A percentile compares a stretch with the other conserved stretches of the same genome.
Conservation (phyloP, 2,797 vertebrate genomes). For the Pipistrellus pygmaeus region DNA sequence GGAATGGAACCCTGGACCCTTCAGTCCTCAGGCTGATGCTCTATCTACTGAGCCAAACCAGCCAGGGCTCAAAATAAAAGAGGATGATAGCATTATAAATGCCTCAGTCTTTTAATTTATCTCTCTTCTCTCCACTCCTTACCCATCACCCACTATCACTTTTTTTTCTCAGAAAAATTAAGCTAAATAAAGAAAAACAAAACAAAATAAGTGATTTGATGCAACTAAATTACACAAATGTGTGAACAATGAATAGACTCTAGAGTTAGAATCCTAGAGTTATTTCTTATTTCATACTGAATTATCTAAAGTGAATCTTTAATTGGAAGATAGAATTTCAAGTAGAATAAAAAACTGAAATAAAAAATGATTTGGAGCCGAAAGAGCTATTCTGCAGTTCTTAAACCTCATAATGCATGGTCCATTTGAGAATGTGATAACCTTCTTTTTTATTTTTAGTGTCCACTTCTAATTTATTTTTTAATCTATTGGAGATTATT, state of each 20-base stretch:
- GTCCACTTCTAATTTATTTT: neutral
- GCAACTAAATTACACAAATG: conserved; percentile 22
- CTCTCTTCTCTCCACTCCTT: neutral
- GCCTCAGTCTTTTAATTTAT: neutral
- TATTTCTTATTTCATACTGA: conserved; percentile 38
- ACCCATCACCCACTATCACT: neutral
- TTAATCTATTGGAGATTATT: neutral
- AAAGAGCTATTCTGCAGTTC: neutral
- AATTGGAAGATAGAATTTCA: conserved; percentile 61
- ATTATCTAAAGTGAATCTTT: conserved; percentile 61
- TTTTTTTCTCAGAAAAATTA: neutral
- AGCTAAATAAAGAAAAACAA: neutral
- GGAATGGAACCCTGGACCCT: too few relatives aligned
- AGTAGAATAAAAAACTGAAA: conserved; percentile 31
- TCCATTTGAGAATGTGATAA: neutral
- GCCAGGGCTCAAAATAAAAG: too few relatives aligned
- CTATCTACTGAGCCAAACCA: too few relatives aligned
- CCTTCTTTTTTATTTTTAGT: neutral
- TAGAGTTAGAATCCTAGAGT: neutral
- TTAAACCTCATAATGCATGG: neutral
- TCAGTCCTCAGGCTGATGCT: too few relatives aligned
- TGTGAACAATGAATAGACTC: neutral
- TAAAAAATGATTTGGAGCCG: neutral
- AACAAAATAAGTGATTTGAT: neutral
- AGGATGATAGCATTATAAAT: neutral